Conservation (phyloP, 2,797 vertebrate species). For the Pelodytes ibericus region DNA sequence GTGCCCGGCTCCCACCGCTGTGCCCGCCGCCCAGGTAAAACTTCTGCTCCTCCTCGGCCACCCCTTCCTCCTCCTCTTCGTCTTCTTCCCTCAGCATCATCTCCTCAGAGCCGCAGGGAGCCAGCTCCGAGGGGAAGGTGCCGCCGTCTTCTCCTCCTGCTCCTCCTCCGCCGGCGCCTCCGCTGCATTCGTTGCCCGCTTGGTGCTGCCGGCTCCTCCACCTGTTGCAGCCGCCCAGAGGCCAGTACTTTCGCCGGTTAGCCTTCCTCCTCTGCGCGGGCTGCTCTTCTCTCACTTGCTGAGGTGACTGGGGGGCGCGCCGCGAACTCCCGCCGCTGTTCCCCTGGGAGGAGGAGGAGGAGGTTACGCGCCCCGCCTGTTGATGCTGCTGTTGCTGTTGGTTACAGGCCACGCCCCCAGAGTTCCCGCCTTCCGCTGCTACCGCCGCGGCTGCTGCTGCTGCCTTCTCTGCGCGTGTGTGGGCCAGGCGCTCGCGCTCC, state of each 20-base stretch:
- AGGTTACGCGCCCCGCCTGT: slow-evolving; percentile 72
- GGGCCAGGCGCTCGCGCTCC: slow-evolving; percentile 82
- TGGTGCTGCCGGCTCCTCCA: slow-evolving; percentile 74
- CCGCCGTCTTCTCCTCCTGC: slow-evolving; percentile 41
- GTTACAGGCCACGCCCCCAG: slow-evolving; percentile 72
- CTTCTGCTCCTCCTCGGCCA: not conserved
- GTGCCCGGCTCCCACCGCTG: slow-evolving; percentile 62
- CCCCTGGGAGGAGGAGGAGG: slow-evolving; percentile 70
- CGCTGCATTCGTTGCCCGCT: slow-evolving; percentile 81
- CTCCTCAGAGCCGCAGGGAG: slow-evolving; percentile 93
- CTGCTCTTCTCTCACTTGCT: not conserved
- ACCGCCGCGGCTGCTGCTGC: slow-evolving; percentile 73
- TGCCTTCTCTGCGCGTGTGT: slow-evolving; percentile 72
- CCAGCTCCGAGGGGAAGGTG: slow-evolving; percentile 90
- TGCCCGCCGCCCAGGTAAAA: no score
- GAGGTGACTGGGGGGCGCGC: slow-evolving; percentile 73
- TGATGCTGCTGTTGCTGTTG: slow-evolving; percentile 67
- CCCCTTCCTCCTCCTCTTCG: slow-evolving; percentile 77
- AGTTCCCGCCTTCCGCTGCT: slow-evolving; percentile 70
- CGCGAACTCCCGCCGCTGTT: slow-evolving; percentile 71
- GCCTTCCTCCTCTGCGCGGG: slow-evolving; percentile 44
- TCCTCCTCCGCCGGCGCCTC: slow-evolving; percentile 49
- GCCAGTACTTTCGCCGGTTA: slow-evolving; percentile 73
- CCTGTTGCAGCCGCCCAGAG: slow-evolving; percentile 75
- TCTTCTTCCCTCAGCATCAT: slow-evolving; percentile 89